phyloP scores from a whole-genome alignment of 2,797 vertebrate species.

The Pipistrellus pygmaeus region DNA sequence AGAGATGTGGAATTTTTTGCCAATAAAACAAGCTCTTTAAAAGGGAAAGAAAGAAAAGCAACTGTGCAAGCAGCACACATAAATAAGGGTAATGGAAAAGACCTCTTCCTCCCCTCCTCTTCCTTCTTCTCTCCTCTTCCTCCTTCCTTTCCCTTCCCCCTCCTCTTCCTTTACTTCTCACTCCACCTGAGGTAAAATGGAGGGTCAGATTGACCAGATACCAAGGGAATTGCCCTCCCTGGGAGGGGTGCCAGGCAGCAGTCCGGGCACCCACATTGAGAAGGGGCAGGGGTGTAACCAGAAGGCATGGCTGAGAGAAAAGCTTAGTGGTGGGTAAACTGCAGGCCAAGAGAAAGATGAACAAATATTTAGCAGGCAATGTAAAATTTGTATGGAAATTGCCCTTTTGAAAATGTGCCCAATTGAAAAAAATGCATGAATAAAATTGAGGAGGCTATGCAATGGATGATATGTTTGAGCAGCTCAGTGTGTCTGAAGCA shows the following conservation, averaged over 20 bases:
- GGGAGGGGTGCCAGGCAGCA: neutral
- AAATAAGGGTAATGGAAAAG: neutral
- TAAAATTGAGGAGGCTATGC: neutral
- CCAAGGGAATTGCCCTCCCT: neutral
- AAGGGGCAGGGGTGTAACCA: neutral
- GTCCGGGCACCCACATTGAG: no score
- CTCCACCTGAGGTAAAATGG: neutral
- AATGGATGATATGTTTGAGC: neutral
- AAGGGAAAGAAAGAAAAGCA: conserved; percentile 64
- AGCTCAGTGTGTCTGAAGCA: neutral
- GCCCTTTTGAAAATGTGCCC: accelerated
- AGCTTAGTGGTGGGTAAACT: neutral
- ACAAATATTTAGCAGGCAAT: neutral
- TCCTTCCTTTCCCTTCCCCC: neutral
- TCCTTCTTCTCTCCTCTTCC: no score
- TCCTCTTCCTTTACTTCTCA: neutral
- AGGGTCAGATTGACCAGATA: neutral
- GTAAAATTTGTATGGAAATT: neutral
- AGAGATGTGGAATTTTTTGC: conserved; percentile 68
- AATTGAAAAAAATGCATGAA: neutral
- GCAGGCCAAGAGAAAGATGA: neutral
- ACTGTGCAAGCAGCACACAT: conserved; percentile 34
- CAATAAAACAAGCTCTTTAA: conserved; percentile 64
- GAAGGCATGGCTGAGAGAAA: neutral
- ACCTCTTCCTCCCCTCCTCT: neutral